Evolutionary conservation across 2,797 vertebrate genomes (phyloP).

Genomic region (Mus caroli): DNA sequence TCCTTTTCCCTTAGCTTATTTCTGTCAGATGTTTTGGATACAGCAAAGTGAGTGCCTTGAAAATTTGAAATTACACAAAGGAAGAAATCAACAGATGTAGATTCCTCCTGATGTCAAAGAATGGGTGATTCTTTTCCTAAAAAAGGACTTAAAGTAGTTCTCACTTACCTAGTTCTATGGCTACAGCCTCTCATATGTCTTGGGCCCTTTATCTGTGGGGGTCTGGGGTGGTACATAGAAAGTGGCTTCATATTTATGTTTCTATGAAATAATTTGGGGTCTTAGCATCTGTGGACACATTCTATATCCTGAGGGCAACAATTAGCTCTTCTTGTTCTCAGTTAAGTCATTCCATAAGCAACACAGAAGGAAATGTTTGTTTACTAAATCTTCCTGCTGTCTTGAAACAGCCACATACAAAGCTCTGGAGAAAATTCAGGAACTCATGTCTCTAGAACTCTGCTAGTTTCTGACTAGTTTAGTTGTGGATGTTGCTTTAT

Average conservation of each 20-base stretch:
- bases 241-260: not conserved
- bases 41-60: not conserved
- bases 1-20: not conserved
- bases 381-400: constrained; percentile 40
- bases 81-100: not conserved
- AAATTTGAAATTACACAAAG: not conserved
- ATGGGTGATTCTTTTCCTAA: not conserved
- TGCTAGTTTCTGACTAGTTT: constrained; percentile 49
- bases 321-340: not conserved
- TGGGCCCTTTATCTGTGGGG: not conserved
- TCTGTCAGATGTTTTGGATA: not conserved
- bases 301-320: not conserved
- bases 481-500: not conserved
- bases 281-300: not conserved
- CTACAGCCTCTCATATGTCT: not conserved
- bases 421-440: constrained; percentile 62
- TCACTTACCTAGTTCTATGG: not conserved
- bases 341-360: constrained; percentile 41
- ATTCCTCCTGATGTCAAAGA: not conserved
- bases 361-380: constrained; percentile 71
- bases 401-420: constrained; percentile 10
- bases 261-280: not conserved
- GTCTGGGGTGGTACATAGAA: not conserved
- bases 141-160: not conserved
- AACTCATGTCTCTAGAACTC: constrained; percentile 42